Base-by-base conservation (phyloP, 2,113 vertebrate species). In the Pangasianodon hypophthalmus region DNA sequence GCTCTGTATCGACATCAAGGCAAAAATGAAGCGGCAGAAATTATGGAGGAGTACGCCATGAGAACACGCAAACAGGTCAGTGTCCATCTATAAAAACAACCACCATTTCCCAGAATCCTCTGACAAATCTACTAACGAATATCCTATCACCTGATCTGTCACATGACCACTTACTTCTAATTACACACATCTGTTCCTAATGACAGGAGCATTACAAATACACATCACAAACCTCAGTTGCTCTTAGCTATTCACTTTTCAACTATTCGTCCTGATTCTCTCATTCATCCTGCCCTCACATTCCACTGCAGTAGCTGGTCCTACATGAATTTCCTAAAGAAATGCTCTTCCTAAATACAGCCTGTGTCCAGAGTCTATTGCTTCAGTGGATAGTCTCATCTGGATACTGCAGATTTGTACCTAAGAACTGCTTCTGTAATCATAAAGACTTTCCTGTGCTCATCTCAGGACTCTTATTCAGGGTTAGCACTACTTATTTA, bases 21-120 rank as follows among this genome's bases (percentile, higher is more conserved):
- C 83, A 97, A 97, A 92, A 92, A 96, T 50, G 97, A 97, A 92
- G 97, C 97, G 0, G 97, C 97, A 0, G 97, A 97, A 90, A 97
- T 97, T 6, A 91, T 97, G 92, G 97, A 97, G 91, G 97, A 97
- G 50, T 97, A 96, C 6, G 96, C 96, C 0, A 87, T 96, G 92
- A 96, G 96, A 69, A 97, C 97, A 84, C 94, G 96, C 85, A 96
- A 94, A 92, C 97, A 97, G 97, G 97, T 97, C 89, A 93, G 46
- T 29, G 2, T 44, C 37, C 0, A 9, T 11, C n/a, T 56, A 24
- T 14, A 89, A 37, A 77, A 83, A 7, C 81, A 41, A 24, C 32
- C 14, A 8, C 80, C 50, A 56, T 18, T 52, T 32, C 48, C 48
- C 79, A 19, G 80, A 37, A 32, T 56, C 29, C 54, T 83, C 81